Percentiles rank a stretch among this genome's conserved stretches.
Evolutionary conservation across 2,797 vertebrate genomes (phyloP).

Genomic region (Galaxias olidus): DNA sequence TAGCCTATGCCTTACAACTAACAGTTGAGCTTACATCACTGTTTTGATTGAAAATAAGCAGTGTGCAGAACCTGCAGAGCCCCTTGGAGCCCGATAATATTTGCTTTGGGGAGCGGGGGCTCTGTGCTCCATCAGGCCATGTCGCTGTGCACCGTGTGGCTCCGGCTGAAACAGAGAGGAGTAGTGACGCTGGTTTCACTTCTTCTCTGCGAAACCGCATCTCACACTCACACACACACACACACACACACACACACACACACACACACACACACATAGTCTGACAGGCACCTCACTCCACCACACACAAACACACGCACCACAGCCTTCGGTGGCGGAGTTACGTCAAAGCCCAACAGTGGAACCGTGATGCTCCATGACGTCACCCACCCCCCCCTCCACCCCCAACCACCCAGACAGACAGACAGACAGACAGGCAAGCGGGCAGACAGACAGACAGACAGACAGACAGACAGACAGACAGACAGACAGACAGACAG

Average conservation of each 20-base stretch:
- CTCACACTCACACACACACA: background rate
- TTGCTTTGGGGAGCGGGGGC: no score
- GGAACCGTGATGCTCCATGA: constrained; percentile 61
- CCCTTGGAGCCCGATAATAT: no score
- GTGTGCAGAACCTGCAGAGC: no score
- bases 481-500: constrained; percentile 1
- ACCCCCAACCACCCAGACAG: constrained; percentile 30
- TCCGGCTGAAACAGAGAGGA: constrained; percentile 1
- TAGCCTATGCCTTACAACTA: no score
- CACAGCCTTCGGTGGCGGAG: constrained; percentile 34
- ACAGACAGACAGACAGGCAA: constrained; percentile 22
- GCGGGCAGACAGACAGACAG: constrained; percentile 28
- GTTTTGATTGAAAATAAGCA: no score
- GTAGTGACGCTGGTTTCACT: constrained; percentile 14
- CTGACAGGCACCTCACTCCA: background rate
- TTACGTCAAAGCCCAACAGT: constrained; percentile 54
- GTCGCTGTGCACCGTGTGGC: background rate
- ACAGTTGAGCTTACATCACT: no score
- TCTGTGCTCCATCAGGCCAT: background rate
- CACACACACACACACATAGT: background rate
- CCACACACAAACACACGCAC: constrained; percentile 14
- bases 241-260: constrained; percentile 13
- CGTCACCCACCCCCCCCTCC: constrained; percentile 65
- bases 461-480: constrained; percentile 17
- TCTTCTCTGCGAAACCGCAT: background rate